A percentile compares a stretch with the other conserved stretches of the same genome.
Conservation (phyloP, 2,888 invertebrate genomes). For the Orthosia gracilis region DNA sequence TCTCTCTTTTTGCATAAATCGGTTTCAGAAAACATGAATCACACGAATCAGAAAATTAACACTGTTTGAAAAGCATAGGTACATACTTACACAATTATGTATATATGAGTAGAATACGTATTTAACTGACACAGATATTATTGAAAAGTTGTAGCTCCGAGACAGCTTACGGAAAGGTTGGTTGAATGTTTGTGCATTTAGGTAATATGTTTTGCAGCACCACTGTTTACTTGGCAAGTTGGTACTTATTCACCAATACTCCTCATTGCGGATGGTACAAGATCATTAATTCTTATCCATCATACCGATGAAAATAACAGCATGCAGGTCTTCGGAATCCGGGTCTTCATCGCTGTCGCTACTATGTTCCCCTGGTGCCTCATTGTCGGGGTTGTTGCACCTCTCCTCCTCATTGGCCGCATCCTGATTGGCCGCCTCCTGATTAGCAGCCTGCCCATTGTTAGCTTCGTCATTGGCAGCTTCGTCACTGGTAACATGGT, state of each 20-base stretch:
- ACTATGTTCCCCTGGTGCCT: too few species aligned
- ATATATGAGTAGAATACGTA: neutral
- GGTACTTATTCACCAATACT: conserved; percentile 19
- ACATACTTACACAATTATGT: neutral
- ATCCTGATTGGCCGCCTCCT: neutral
- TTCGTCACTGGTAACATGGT: too few species aligned
- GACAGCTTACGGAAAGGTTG: conserved; percentile 7
- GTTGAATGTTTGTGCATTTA: conserved; percentile 42
- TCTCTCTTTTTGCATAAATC: conserved; percentile 47
- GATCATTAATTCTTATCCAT: conserved; percentile 19
- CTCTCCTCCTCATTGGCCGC: neutral
- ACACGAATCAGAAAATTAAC: conserved; percentile 4
- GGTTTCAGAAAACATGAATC: conserved; percentile 12
- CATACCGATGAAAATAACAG: neutral
- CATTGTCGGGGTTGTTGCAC: neutral
- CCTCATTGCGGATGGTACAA: neutral
- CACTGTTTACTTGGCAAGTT: conserved; percentile 16
- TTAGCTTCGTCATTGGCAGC: too few species aligned
- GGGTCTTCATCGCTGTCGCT: conserved; percentile 23
- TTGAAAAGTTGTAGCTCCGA: neutral
- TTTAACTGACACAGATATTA: conserved; percentile 16
- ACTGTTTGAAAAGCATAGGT: conserved; percentile 5
- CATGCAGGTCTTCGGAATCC: neutral
- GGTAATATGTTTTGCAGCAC: conserved; percentile 18
- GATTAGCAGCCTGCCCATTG: too few species aligned